Evolutionary conservation across 2,797 vertebrate species (phyloP).

Genomic region (Setipinna tenuifilis): DNA sequence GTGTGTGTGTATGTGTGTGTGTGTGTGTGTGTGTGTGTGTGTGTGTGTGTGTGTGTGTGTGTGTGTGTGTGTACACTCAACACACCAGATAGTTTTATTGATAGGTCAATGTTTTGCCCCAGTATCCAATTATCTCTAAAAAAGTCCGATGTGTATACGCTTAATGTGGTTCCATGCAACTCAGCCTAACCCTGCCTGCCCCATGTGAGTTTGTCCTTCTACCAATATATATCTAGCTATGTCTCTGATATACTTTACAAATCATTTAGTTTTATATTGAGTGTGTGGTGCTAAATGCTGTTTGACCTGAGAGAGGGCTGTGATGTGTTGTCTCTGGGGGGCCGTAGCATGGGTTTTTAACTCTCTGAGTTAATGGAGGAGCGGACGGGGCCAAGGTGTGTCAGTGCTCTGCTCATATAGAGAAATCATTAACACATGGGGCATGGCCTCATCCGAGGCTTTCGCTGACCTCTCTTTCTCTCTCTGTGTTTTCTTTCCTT

Average conservation of each 20-base stretch:
- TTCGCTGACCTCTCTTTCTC: not conserved
- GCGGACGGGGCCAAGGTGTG: not conserved
- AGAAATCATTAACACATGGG: not conserved
- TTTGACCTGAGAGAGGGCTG: not conserved
- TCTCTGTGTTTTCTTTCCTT: not conserved
- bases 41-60: no score
- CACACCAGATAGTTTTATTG: no score
- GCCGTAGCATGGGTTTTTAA: not conserved
- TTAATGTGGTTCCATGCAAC: not conserved
- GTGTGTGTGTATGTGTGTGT: conserved; percentile 6
- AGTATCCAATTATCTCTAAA: no score
- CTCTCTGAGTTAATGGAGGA: not conserved
- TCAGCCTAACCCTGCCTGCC: not conserved
- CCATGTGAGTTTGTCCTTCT: not conserved
- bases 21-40: not conserved
- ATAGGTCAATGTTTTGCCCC: no score
- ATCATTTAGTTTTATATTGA: not conserved
- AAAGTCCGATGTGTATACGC: no score
- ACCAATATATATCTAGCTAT: not conserved
- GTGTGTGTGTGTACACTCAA: no score
- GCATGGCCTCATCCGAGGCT: not conserved
- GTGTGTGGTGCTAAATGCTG: not conserved
- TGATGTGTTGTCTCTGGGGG: not conserved
- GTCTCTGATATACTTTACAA: not conserved
- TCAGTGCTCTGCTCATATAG: not conserved